These are phyloP conservation scores for Rhea americana DNA, from an alignment of 2,113 vertebrate species.

Conservation along the genomic window DNA sequence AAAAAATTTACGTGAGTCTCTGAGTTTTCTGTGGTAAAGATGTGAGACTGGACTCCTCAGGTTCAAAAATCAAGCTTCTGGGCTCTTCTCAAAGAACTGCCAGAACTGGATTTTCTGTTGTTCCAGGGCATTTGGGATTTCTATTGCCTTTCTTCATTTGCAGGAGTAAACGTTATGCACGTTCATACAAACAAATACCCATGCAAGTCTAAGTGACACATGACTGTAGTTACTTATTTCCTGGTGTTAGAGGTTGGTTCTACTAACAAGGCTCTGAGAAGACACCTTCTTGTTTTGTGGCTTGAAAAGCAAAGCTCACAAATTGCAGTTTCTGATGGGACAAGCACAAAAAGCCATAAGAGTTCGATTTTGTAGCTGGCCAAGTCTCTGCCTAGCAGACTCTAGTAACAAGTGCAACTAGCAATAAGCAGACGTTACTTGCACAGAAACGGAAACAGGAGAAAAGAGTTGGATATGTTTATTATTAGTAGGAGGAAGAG, in stretches of 20 bases:
- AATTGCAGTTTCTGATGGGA: fast-evolving
- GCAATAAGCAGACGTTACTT: neutral
- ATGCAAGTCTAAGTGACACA: neutral
- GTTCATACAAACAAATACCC: fast-evolving
- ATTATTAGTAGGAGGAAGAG: neutral
- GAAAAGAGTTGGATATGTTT: neutral
- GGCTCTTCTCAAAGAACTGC: fast-evolving
- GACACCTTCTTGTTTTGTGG: neutral
- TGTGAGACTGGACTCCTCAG: neutral
- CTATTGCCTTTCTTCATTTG: fast-evolving
- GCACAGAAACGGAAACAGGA: neutral
- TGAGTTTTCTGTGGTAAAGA: neutral
- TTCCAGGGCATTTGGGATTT: fast-evolving
- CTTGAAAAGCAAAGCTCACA: neutral
- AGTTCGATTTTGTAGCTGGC: neutral
- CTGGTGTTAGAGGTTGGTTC: neutral
- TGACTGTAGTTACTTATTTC: neutral
- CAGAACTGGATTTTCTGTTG: fast-evolving
- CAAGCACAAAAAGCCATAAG: neutral
- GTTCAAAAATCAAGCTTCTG: neutral
- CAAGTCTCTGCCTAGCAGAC: neutral
- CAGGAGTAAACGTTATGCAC: fast-evolving
- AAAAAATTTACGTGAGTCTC: neutral
- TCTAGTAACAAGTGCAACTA: neutral
- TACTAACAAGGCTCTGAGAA: neutral